Percentiles rank a stretch among this genome's conserved stretches.
Conservation (phyloP, 2,113 vertebrate species). For the Aegithalos caudatus region DNA sequence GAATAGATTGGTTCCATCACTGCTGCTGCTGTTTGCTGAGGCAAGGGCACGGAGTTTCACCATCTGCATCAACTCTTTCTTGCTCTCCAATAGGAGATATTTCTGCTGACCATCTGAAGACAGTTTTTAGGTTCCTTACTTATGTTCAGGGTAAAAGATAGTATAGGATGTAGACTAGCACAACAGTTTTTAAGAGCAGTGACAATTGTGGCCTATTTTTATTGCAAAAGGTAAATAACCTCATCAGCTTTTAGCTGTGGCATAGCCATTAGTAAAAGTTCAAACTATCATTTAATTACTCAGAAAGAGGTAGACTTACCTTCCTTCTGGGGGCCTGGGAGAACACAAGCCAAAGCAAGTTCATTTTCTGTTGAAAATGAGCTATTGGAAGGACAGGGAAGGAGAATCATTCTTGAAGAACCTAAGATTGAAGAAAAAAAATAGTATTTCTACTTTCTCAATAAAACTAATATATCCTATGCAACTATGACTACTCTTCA, state of each 20-base stretch:
- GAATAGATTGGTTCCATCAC: neutral
- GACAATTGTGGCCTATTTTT: neutral
- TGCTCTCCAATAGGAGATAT: rapidly evolving
- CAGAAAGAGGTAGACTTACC: neutral
- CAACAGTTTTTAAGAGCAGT: neutral
- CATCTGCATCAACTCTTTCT: neutral
- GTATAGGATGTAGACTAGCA: neutral
- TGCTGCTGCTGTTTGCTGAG: neutral
- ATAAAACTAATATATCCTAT: neutral
- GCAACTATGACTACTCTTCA: neutral
- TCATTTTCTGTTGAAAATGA: neutral
- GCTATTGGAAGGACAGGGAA: neutral
- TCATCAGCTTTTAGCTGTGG: neutral
- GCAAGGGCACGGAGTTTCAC: neutral
- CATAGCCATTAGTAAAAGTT: neutral
- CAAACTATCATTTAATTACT: neutral
- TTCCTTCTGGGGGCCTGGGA: rapidly evolving
- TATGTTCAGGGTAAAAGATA: neutral
- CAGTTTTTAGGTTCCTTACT: neutral
- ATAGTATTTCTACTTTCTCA: neutral
- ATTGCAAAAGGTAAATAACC: neutral
- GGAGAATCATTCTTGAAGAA: neutral
- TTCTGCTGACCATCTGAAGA: neutral
- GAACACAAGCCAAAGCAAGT: neutral
- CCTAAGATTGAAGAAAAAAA: neutral